Evolutionary conservation across 2,797 vertebrate species (phyloP).

Genomic region (Florisuga fusca): DNA sequence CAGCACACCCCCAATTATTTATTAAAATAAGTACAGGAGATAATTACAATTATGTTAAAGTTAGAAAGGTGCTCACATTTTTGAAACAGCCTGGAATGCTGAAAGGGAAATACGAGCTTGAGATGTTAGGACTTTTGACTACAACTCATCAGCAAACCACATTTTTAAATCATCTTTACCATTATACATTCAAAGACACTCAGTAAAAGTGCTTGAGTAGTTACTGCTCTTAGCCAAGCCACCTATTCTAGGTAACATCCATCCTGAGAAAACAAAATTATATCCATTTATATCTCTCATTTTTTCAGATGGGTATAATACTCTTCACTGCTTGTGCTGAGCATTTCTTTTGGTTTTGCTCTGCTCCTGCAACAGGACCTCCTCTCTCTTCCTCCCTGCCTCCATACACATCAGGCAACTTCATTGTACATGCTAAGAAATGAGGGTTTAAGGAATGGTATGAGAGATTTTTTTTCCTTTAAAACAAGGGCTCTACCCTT

Average conservation of each 20-base stretch:
- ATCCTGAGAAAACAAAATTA: not conserved
- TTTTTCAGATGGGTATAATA: not conserved
- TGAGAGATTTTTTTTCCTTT: not conserved
- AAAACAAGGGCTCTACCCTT: not conserved
- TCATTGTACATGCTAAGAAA: not conserved
- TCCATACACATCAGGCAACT: accelerated
- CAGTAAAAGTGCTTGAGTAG: accelerated
- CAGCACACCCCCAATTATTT: not conserved
- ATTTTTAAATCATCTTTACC: not conserved
- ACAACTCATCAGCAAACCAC: not conserved
- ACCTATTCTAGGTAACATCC: not conserved
- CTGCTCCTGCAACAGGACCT: not conserved
- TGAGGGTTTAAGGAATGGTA: not conserved
- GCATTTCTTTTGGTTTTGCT: not conserved
- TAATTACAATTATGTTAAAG: not conserved
- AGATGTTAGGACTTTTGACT: not conserved
- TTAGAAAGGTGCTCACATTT: not conserved
- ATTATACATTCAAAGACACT: not conserved
- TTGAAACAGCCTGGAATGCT: not conserved
- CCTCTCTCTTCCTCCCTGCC: not conserved
- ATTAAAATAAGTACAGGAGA: not conserved
- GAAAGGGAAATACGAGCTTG: not conserved
- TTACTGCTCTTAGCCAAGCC: not conserved
- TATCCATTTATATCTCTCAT: not conserved
- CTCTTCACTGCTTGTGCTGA: not conserved